Conservation (phyloP, 2,113 vertebrate genomes). For the Acinonyx jubatus region DNA sequence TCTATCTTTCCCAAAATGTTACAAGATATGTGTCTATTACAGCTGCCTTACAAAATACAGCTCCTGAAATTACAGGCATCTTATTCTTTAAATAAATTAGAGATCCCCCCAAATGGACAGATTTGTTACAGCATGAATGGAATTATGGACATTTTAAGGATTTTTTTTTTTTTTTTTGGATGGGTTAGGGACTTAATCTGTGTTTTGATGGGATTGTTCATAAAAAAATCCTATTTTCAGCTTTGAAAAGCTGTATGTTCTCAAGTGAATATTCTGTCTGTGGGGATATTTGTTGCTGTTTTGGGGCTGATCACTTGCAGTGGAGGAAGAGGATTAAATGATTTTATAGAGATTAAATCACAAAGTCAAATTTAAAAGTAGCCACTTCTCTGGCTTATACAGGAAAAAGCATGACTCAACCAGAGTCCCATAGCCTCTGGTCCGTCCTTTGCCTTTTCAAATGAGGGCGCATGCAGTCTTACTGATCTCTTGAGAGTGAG, state of each 20-base stretch:
- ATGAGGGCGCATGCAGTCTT: fast-evolving
- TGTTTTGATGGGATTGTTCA: constrained; percentile 55
- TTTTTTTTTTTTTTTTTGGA: neutral
- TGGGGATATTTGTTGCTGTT: neutral
- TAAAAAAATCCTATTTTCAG: constrained; percentile 42
- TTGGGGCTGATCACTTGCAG: neutral
- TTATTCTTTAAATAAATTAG: constrained; percentile 38
- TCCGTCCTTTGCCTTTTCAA: neutral
- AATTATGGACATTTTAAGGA: constrained; percentile 41
- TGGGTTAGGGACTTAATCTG: constrained; percentile 17
- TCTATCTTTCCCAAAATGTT: constrained; percentile 29
- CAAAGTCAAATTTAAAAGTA: constrained; percentile 28
- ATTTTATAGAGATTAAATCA: neutral
- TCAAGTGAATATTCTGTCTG: constrained; percentile 30
- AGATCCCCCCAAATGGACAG: neutral
- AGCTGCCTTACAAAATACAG: constrained; percentile 42
- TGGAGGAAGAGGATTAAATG: neutral
- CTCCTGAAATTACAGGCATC: constrained; percentile 32
- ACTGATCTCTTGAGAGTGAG: fast-evolving
- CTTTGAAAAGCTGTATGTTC: constrained; percentile 51
- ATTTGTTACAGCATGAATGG: constrained; percentile 43
- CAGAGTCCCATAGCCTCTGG: fast-evolving
- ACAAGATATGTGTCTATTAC: neutral
- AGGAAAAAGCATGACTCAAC: neutral
- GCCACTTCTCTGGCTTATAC: neutral